Evolutionary conservation across 53 echinoderm and acorn worm species (phyloP).

Genomic region (Paelopatides confundens): DNA sequence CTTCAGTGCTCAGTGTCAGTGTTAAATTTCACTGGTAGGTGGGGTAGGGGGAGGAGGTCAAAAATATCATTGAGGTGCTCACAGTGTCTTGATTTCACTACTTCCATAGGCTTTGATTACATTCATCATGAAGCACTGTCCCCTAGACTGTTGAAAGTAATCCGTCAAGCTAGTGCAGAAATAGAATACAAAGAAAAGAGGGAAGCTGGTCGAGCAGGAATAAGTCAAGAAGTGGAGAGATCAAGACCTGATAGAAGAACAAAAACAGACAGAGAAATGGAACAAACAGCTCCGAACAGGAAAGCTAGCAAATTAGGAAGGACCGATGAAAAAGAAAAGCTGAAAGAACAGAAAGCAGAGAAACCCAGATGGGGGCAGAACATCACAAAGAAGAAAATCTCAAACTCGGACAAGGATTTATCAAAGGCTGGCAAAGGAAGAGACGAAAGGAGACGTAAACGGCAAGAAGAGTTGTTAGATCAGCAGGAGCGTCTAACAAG

Average conservation of each 20-base stretch:
- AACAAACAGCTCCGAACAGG: background rate
- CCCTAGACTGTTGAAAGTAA: constrained; percentile 61
- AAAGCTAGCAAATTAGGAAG: background rate
- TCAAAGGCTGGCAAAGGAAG: constrained; percentile 69
- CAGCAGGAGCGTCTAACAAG: constrained; percentile 77
- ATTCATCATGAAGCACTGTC: constrained; percentile 15
- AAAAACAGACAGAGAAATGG: background rate
- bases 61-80: too few relatives aligned
- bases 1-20: too few relatives aligned
- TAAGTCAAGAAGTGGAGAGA: constrained; percentile 24
- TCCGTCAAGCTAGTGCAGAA: constrained; percentile 73
- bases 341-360: constrained; percentile 44
- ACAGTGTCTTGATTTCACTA: too few relatives aligned
- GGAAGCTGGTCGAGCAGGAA: constrained; percentile 26
- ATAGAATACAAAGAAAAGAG: constrained; percentile 68
- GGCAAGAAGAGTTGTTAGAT: constrained; percentile 83
- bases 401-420: constrained; percentile 92
- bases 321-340: constrained; percentile 12
- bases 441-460: constrained; percentile 78
- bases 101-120: background rate
- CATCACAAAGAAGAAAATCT: constrained; percentile 60
- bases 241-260: constrained; percentile 3
- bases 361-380: constrained; percentile 88
- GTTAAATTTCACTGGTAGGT: too few relatives aligned
- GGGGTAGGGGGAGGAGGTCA: too few relatives aligned